These are phyloP conservation scores for Lethrus apterus DNA, from an alignment of 1,140 invertebrate species.

Conservation along the genomic window DNA sequence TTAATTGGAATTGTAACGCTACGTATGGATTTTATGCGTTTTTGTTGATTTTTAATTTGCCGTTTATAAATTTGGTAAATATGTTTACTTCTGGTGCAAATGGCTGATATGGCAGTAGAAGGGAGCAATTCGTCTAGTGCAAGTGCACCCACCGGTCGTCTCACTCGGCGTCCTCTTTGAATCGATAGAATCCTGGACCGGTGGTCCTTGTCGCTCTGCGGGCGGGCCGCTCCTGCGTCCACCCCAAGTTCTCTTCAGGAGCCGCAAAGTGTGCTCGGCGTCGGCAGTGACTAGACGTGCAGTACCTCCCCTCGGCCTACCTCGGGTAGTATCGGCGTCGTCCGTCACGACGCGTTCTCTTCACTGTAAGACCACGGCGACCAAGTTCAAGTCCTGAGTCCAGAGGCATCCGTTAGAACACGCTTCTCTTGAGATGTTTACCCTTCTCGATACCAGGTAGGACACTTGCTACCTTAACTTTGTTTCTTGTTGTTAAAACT, in stretches of 20 bases:
- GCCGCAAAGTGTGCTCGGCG: constrained; percentile 33
- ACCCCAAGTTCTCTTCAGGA: constrained; percentile 29
- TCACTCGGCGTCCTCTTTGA: constrained; percentile 6
- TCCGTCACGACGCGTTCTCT: constrained; percentile 10
- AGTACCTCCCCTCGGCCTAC: constrained; percentile 20
- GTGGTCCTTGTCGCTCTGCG: constrained; percentile 27
- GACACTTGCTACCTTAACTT: constrained; percentile 14
- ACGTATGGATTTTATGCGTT: too few relatives aligned
- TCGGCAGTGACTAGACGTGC: constrained; percentile 33
- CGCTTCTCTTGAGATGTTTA: constrained; percentile 13
- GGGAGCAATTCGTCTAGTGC: too few relatives aligned
- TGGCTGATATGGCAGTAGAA: too few relatives aligned
- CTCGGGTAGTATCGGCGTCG: constrained; percentile 21
- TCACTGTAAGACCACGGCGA: constrained; percentile 16
- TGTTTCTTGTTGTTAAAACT: too few relatives aligned
- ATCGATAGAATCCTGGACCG: constrained; percentile 12
- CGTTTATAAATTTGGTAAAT: too few relatives aligned
- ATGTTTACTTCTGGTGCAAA: too few relatives aligned
- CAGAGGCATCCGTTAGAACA: too few relatives aligned
- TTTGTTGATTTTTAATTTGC: too few relatives aligned
- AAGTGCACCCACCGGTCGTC: too few relatives aligned
- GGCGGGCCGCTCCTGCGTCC: constrained; percentile 30
- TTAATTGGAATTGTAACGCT: too few relatives aligned
- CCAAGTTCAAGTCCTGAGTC: too few relatives aligned
- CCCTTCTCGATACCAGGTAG: constrained; percentile 18